Conservation (phyloP, 2,797 vertebrate genomes). For the Acipenser oxyrinchus region DNA sequence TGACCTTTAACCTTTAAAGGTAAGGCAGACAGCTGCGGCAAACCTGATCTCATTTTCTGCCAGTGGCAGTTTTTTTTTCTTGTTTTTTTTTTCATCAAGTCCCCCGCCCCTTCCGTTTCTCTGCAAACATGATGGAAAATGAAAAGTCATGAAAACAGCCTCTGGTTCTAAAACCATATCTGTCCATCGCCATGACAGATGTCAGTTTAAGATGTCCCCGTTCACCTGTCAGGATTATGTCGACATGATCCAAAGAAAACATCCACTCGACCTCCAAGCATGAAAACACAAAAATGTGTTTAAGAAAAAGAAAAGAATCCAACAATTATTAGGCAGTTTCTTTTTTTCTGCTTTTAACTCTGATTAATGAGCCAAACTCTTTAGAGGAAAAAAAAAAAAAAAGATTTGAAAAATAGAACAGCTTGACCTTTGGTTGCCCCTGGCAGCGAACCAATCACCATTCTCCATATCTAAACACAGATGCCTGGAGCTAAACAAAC, state of each 20-base stretch:
- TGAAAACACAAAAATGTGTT: background rate
- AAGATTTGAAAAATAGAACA: slow-evolving; percentile 76
- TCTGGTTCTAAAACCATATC: slow-evolving; percentile 65
- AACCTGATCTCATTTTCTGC: slow-evolving; percentile 72
- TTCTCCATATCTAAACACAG: slow-evolving; percentile 91
- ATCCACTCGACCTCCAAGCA: slow-evolving; percentile 54
- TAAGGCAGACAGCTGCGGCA: slow-evolving; percentile 63
- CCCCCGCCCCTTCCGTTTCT: slow-evolving; percentile 33
- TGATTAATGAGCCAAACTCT: slow-evolving; percentile 60
- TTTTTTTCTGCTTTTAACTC: slow-evolving; percentile 57
- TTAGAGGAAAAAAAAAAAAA: slow-evolving; percentile 32
- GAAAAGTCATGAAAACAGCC: slow-evolving; percentile 73
- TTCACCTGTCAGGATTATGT: slow-evolving; percentile 72
- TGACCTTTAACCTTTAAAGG: slow-evolving; percentile 68
- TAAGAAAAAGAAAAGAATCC: background rate
- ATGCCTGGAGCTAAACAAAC: slow-evolving; percentile 88
- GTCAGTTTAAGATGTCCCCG: slow-evolving; percentile 72
- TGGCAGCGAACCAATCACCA: slow-evolving; percentile 90
- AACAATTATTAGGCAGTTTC: background rate
- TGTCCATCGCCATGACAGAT: slow-evolving; percentile 77
- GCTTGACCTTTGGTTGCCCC: slow-evolving; percentile 84
- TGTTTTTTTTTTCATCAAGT: slow-evolving; percentile 51
- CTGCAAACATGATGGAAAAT: slow-evolving; percentile 76
- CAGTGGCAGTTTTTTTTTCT: slow-evolving; percentile 64
- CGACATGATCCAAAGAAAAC: slow-evolving; percentile 59